phyloP scores from a whole-genome alignment of 2,113 vertebrate species.

The Alces alces region DNA sequence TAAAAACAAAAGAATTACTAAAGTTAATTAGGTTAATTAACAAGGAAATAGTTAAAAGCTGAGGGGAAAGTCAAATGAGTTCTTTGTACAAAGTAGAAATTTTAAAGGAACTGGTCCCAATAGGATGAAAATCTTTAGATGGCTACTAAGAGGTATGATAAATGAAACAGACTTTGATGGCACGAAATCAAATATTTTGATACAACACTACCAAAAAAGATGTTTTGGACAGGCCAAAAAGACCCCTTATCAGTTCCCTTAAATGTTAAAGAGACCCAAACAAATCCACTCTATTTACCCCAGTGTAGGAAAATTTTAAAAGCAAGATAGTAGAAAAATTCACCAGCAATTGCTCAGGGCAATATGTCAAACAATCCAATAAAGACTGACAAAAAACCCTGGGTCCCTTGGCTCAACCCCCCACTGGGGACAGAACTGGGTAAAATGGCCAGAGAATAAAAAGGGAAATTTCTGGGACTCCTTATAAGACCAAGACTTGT shows the following conservation, averaged over 20 bases:
- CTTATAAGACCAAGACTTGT: neutral
- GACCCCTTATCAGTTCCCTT: neutral
- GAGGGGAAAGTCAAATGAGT: neutral
- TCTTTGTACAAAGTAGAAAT: neutral
- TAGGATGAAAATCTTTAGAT: neutral
- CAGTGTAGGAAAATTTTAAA: neutral
- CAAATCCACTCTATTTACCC: neutral
- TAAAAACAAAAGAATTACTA: neutral
- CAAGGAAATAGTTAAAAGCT: neutral
- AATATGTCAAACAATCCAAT: neutral
- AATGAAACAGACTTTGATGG: neutral
- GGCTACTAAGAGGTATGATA: neutral
- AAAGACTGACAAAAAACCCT: neutral
- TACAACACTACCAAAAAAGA: neutral
- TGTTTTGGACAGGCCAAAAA: neutral
- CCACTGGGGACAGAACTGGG: neutral
- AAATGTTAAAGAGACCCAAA: neutral
- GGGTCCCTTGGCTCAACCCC: neutral
- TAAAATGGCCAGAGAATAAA: neutral
- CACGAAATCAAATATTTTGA: neutral
- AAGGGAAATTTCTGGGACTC: neutral
- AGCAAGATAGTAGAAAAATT: neutral
- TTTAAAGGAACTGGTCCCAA: neutral
- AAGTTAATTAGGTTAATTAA: neutral
- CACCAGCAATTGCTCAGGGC: neutral